These are phyloP conservation scores for Trichacis sp. DNA, from an alignment of 2,888 invertebrate genomes.

Conservation along the genomic window DNA sequence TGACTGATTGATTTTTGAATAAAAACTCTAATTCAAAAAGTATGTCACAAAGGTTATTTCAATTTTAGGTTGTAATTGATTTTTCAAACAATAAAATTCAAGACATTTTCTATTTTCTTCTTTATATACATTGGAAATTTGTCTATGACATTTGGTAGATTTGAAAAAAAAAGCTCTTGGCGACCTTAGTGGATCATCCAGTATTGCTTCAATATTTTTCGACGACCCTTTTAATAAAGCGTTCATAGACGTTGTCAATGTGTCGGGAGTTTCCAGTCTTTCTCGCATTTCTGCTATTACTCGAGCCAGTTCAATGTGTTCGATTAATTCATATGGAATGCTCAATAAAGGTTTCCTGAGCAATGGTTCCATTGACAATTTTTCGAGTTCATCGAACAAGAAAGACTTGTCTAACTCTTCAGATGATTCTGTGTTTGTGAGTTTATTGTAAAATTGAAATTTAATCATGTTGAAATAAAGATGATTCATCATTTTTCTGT, in stretches of 20 bases:
- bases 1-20: too few species aligned
- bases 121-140: too few species aligned
- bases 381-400: slow-evolving; percentile 45
- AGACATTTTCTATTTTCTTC: too few species aligned
- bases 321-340: too few species aligned
- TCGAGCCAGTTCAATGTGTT: slow-evolving; percentile 32
- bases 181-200: neutral
- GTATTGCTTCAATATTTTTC: slow-evolving; percentile 34
- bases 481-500: slow-evolving; percentile 4
- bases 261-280: slow-evolving; percentile 35
- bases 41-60: too few species aligned
- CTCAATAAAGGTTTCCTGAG: too few species aligned
- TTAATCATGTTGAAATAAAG: slow-evolving; percentile 11
- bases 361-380: slow-evolving; percentile 17
- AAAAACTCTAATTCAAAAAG: too few species aligned
- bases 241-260: slow-evolving; percentile 39
- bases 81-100: too few species aligned
- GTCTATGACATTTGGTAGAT: too few species aligned
- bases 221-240: slow-evolving; percentile 51
- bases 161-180: too few species aligned
- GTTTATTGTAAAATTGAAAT: slow-evolving; percentile 50
- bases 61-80: too few species aligned
- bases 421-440: slow-evolving; percentile 49
- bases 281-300: slow-evolving; percentile 47
- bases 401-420: slow-evolving; percentile 49